phyloP scores from a whole-genome alignment of 1,140 invertebrate genomes.

The Nixonia krombeini region DNA sequence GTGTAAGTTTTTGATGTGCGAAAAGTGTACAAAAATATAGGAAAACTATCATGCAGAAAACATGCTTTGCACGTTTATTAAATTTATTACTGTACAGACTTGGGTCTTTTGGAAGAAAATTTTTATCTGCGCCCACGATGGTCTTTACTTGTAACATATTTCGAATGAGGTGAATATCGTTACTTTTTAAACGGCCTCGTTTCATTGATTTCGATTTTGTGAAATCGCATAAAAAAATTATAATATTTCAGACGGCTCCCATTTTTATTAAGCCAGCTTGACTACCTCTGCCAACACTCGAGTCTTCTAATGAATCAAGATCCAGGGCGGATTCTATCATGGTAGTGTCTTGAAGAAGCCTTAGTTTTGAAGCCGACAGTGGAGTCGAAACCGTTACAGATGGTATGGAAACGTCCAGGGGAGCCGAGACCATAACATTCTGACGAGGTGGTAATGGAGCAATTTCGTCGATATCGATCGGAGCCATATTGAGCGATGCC shows the following conservation, averaged over 20 bases:
- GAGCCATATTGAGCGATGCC: constrained; percentile 71
- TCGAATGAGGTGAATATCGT: too few relatives aligned
- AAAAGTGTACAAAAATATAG: too few relatives aligned
- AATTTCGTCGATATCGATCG: constrained; percentile 68
- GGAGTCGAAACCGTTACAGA: constrained; percentile 62
- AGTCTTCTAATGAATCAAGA: constrained; percentile 83
- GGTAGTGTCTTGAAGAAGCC: constrained; percentile 84
- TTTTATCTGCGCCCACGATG: too few relatives aligned
- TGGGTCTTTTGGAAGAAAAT: too few relatives aligned
- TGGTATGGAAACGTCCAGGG: constrained; percentile 57
- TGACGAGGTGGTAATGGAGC: constrained; percentile 62
- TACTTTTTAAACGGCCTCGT: too few relatives aligned
- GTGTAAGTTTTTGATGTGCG: too few relatives aligned
- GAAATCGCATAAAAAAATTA: not conserved
- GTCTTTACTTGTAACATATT: too few relatives aligned
- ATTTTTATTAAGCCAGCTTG: constrained; percentile 73
- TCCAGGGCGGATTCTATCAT: constrained; percentile 91
- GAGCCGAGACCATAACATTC: constrained; percentile 59
- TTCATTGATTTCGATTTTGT: too few relatives aligned
- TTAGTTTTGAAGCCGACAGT: constrained; percentile 76
- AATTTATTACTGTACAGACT: too few relatives aligned
- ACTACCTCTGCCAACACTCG: constrained; percentile 72
- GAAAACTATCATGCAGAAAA: too few relatives aligned
- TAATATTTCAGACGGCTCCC: constrained; percentile 52
- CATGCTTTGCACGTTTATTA: too few relatives aligned